Evolutionary conservation across 2,797 vertebrate species (phyloP).

Genomic region (Propithecus perrieri): DNA sequence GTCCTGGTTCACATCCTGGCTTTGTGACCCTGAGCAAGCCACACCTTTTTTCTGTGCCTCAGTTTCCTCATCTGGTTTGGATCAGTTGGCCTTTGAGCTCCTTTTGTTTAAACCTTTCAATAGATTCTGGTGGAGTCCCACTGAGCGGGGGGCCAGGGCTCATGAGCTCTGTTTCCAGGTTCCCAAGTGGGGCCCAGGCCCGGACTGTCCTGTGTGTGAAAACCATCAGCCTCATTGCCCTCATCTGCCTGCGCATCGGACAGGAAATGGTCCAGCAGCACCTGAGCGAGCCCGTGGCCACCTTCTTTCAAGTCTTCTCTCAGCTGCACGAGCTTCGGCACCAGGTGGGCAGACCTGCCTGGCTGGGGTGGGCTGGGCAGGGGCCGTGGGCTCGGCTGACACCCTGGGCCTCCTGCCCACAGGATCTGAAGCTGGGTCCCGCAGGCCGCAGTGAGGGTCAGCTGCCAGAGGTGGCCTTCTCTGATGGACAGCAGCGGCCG

Average conservation of each 20-base stretch:
- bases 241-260: constrained; percentile 97
- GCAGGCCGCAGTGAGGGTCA: constrained; percentile 86
- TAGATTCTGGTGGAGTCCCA: not conserved
- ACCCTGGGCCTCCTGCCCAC: not conserved
- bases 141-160: not conserved
- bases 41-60: not conserved
- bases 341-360: constrained; percentile 86
- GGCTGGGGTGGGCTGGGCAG: not conserved
- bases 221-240: constrained; percentile 95
- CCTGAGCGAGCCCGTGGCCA: constrained; percentile 92
- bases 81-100: not conserved
- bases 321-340: constrained; percentile 89
- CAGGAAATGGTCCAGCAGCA: constrained; percentile 99
- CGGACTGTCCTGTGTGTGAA: constrained; percentile 95
- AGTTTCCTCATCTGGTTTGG: not conserved
- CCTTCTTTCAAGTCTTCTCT: constrained; percentile 95
- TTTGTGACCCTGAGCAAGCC: not conserved
- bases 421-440: constrained; percentile 77
- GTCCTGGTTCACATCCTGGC: not conserved
- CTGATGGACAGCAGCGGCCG: constrained; percentile 84
- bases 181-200: constrained; percentile 96
- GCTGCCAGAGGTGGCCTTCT: constrained; percentile 87
- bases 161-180: constrained; percentile 84
- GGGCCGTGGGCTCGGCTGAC: not conserved
- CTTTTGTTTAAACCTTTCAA: not conserved